Percentiles rank a stretch among this genome's conserved stretches.
Conservation (phyloP, 2,113 vertebrate species). For the Pangasianodon gigas region DNA sequence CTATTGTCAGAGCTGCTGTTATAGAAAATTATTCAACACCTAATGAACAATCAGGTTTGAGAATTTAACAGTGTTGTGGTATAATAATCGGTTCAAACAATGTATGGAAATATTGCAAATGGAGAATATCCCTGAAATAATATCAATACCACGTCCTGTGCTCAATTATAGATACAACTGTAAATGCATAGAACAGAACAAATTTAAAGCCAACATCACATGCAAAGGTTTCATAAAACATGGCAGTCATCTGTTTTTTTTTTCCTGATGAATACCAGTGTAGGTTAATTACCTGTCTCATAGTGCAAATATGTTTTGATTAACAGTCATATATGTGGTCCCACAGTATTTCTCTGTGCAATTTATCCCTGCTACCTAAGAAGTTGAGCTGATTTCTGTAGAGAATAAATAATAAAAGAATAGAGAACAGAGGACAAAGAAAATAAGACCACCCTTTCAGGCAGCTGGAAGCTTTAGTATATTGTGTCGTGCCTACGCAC, state of each 20-base stretch:
- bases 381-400: constrained; percentile 47
- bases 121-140: background rate
- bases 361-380: constrained; percentile 8
- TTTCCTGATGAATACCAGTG: background rate
- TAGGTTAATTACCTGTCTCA: constrained; percentile 6
- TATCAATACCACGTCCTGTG: background rate
- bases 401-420: constrained; percentile 51
- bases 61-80: background rate
- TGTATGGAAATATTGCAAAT: background rate
- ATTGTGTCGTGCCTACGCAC: constrained; percentile 48
- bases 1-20: background rate
- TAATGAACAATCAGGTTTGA: background rate
- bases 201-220: background rate
- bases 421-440: constrained; percentile 23
- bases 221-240: background rate
- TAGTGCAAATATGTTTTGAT: background rate
- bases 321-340: background rate
- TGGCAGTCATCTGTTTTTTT: background rate
- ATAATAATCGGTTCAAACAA: background rate
- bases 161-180: background rate
- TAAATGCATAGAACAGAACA: background rate
- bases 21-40: background rate
- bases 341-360: background rate
- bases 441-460: constrained; percentile 58
- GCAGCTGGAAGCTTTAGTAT: constrained; percentile 51